A percentile compares a stretch with the other conserved stretches of the same genome.
These are phyloP conservation scores for Globodera ellingtonae DNA, from an alignment of 1,140 invertebrate genomes.

Conservation along the genomic window DNA sequence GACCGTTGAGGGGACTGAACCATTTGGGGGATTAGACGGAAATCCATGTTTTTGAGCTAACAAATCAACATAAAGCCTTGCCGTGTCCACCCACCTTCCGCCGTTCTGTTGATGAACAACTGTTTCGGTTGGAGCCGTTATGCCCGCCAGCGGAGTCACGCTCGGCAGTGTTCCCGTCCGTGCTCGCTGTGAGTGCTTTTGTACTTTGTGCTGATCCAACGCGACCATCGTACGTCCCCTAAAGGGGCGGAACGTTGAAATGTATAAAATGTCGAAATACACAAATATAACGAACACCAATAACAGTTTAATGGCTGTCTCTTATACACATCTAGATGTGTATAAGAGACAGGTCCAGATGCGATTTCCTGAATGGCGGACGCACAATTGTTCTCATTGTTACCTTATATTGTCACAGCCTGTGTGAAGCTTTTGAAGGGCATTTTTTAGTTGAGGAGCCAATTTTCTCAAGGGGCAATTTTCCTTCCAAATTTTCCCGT, in stretches of 20 bases:
- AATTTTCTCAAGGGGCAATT: constrained; percentile 1
- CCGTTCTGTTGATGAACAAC: not conserved
- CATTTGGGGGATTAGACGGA: not conserved
- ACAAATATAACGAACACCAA: too few relatives aligned
- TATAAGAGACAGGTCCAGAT: too few relatives aligned
- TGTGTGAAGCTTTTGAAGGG: not conserved
- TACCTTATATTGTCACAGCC: not conserved
- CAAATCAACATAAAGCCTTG: not conserved
- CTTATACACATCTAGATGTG: too few relatives aligned
- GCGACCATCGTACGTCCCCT: constrained; percentile 32
- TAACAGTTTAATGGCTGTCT: too few relatives aligned
- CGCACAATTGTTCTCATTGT: constrained; percentile 1
- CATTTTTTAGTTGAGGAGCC: not conserved
- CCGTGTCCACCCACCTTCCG: not conserved
- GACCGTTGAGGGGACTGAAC: constrained; percentile 3
- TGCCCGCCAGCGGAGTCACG: not conserved
- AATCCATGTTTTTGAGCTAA: not conserved
- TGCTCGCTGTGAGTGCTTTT: constrained; percentile 18
- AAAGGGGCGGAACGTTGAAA: not conserved
- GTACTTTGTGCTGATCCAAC: constrained; percentile 39
- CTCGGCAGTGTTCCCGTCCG: constrained; percentile 6
- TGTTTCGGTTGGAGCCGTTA: not conserved
- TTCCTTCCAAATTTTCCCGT: not conserved
- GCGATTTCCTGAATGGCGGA: not conserved
- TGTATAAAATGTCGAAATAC: too few relatives aligned